Evolutionary conservation across 2,888 invertebrate species (phyloP).

Genomic region (Galerucella calmariensis): DNA sequence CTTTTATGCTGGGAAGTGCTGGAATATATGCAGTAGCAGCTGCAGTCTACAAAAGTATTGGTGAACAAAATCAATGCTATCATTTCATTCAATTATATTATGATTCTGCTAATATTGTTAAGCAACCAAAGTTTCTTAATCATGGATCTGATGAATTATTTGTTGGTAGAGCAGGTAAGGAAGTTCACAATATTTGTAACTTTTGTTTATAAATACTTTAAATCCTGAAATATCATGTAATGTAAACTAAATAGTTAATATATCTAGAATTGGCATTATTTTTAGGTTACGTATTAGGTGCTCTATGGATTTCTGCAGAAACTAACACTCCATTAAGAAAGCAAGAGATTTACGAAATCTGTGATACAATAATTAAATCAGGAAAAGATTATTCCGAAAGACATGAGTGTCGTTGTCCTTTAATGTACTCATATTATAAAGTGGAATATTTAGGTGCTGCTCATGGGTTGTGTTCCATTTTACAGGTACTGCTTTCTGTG

Average conservation of each 20-base stretch:
- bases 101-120: conserved; percentile 64
- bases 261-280: not conserved
- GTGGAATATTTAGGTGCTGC: conserved; percentile 79
- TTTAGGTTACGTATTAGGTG: conserved; percentile 77
- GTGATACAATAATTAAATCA: conserved; percentile 76
- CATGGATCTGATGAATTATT: conserved; percentile 86
- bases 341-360: conserved; percentile 71
- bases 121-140: conserved; percentile 69
- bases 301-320: conserved; percentile 76
- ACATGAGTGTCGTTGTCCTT: conserved; percentile 71
- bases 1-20: conserved; percentile 82
- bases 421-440: conserved; percentile 82
- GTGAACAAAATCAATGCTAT: conserved; percentile 61
- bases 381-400: conserved; percentile 75
- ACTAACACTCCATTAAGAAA: conserved; percentile 65
- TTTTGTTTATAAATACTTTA: not conserved
- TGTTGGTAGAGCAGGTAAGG: conserved; percentile 79
- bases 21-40: conserved; percentile 81
- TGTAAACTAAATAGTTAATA: no score
- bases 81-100: conserved; percentile 63
- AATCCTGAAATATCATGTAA: no score
- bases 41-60: conserved; percentile 69
- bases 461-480: conserved; percentile 75
- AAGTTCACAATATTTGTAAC: not conserved
- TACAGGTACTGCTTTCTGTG: conserved; percentile 73